Percentiles rank a stretch among this genome's conserved stretches.
Conservation (phyloP, 1,140 invertebrate genomes). For the Matsumurasca onukii region DNA sequence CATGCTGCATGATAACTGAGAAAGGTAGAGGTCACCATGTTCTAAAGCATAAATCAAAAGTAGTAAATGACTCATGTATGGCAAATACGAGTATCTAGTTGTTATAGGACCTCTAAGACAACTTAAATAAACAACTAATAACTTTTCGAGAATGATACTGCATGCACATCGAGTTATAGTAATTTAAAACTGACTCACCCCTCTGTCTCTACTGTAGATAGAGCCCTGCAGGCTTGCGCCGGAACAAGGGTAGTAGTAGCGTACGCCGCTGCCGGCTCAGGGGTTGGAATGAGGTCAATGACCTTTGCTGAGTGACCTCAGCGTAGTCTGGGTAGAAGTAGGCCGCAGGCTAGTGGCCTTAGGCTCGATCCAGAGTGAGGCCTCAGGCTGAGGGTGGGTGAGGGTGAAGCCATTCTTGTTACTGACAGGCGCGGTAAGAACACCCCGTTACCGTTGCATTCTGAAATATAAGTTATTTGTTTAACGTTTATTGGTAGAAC, state of each 20-base stretch:
- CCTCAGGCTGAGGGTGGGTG: constrained; percentile 37
- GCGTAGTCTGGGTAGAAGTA: constrained; percentile 45
- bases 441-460: constrained; percentile 51
- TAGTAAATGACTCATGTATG: no score
- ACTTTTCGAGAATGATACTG: no score
- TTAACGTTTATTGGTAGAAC: no score
- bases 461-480: no score
- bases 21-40: no score
- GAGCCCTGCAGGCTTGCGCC: constrained; percentile 15
- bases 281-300: constrained; percentile 36
- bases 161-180: no score
- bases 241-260: constrained; percentile 43
- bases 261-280: constrained; percentile 41
- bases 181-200: constrained; percentile 11
- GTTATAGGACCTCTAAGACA: no score
- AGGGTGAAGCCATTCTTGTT: constrained; percentile 40
- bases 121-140: no score
- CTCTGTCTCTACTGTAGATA: constrained; percentile 9
- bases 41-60: no score
- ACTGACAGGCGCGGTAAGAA: constrained; percentile 49
- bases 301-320: constrained; percentile 26
- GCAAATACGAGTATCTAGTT: no score
- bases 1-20: no score
- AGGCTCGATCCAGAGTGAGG: constrained; percentile 41
- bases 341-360: constrained; percentile 15